Conservation (phyloP, 2,888 invertebrate genomes). For the Sphaerophoria rueppellii region DNA sequence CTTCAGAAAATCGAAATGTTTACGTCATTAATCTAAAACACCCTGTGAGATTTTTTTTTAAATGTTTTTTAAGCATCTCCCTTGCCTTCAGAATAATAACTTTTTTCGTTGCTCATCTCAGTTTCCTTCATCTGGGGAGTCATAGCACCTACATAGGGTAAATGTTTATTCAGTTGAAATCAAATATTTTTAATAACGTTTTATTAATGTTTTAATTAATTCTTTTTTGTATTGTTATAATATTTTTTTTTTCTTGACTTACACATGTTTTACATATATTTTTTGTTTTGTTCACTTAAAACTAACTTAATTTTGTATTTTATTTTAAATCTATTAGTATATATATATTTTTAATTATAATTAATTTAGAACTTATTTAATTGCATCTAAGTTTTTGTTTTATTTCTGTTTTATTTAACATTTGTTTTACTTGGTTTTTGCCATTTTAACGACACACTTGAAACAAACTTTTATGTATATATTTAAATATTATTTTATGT, state of each 20-base stretch:
- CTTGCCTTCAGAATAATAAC: too few species aligned
- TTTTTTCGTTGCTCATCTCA: too few species aligned
- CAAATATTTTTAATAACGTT: slow-evolving; percentile 39
- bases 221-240: slow-evolving; percentile 58
- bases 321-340: slow-evolving; percentile 56
- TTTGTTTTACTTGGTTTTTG: slow-evolving; percentile 48
- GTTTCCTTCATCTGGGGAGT: too few species aligned
- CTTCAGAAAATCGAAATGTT: too few species aligned
- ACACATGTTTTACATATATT: slow-evolving; percentile 71
- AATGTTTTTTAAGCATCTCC: too few species aligned
- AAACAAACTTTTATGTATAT: slow-evolving; percentile 47
- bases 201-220: slow-evolving; percentile 59
- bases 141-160: too few species aligned
- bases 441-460: slow-evolving; percentile 57
- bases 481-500: slow-evolving; percentile 23
- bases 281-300: slow-evolving; percentile 45
- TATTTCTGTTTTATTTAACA: slow-evolving; percentile 31
- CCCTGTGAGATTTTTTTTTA: too few species aligned
- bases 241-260: slow-evolving; percentile 60
- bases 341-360: slow-evolving; percentile 55
- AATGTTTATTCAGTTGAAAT: background rate
- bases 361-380: slow-evolving; percentile 72
- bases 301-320: slow-evolving; percentile 48
- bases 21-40: too few species aligned
- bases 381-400: slow-evolving; percentile 65